Percentiles rank a stretch among this genome's conserved stretches.
Conservation (phyloP, 2,113 vertebrate species). For the Lathamus discolor region DNA sequence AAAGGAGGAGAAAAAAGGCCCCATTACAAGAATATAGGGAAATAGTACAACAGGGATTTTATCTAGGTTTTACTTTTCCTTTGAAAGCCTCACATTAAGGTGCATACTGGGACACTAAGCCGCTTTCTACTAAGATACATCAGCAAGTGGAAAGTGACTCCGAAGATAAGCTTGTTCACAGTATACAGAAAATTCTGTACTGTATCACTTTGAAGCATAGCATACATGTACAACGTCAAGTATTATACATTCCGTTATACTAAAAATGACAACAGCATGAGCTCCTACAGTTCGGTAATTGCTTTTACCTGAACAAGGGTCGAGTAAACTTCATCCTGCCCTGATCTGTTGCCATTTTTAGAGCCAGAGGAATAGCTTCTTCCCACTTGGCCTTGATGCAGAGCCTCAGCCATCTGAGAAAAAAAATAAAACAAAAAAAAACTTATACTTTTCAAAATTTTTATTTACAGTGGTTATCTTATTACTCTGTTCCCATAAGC, state of each 20-base stretch:
- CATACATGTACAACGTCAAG: not conserved
- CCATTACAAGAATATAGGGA: not conserved
- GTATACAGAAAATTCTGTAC: not conserved
- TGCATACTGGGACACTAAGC: not conserved
- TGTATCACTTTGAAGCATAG: not conserved
- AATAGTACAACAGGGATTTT: not conserved
- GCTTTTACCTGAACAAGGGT: slow-evolving; percentile 88
- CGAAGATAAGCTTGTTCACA: not conserved
- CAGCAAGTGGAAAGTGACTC: not conserved
- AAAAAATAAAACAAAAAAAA: not conserved
- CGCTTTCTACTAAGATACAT: not conserved
- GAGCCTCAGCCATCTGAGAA: slow-evolving; percentile 88
- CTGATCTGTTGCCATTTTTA: slow-evolving; percentile 95
- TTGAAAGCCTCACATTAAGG: not conserved
- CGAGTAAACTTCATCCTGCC: slow-evolving; percentile 96
- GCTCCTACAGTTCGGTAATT: not conserved
- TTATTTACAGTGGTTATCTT: not conserved
- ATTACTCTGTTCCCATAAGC: not conserved
- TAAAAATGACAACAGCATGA: not conserved
- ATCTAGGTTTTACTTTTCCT: not conserved
- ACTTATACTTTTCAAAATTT: not conserved
- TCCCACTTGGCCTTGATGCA: slow-evolving; percentile 91
- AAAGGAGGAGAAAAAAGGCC: not conserved
- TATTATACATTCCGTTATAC: not conserved
- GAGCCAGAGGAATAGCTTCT: slow-evolving; percentile 86